Conservation (phyloP, 2,113 vertebrate species). For the Gadus macrocephalus region DNA sequence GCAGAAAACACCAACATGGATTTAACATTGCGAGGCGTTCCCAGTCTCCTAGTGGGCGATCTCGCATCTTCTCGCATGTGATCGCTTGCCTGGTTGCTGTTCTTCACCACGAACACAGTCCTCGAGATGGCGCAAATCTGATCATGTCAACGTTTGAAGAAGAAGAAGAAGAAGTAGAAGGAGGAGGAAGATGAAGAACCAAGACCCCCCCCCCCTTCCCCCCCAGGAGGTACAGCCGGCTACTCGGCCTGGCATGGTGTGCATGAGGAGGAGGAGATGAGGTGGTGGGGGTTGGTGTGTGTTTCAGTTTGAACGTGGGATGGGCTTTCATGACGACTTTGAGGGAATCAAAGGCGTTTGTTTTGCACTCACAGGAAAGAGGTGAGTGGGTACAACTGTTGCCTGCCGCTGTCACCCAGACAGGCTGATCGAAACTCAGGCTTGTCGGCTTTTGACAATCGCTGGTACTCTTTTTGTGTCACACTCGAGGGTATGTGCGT, state of each 20-base stretch:
- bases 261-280: constrained; percentile 39
- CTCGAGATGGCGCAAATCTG: constrained; percentile 55
- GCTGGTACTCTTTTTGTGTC: constrained; percentile 30
- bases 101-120: constrained; percentile 41
- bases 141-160: constrained; percentile 64
- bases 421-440: constrained; percentile 45
- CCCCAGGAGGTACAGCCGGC: constrained; percentile 61
- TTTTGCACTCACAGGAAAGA: constrained; percentile 54
- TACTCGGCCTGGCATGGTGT: constrained; percentile 53
- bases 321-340: constrained; percentile 39
- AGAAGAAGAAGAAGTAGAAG: constrained; percentile 21
- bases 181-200: too few relatives aligned
- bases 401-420: constrained; percentile 56
- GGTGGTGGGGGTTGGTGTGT: background rate
- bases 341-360: constrained; percentile 52
- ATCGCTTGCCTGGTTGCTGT: constrained; percentile 19
- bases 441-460: constrained; percentile 56
- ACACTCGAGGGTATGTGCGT: constrained; percentile 41
- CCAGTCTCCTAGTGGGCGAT: constrained; percentile 38
- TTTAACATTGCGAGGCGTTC: constrained; percentile 28
- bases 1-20: constrained; percentile 14
- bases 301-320: background rate
- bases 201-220: constrained; percentile 1
- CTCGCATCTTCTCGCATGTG: constrained; percentile 18
- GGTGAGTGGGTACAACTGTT: constrained; percentile 60